Conservation (phyloP, 2,113 vertebrate genomes). For the Lagopus leucura region DNA sequence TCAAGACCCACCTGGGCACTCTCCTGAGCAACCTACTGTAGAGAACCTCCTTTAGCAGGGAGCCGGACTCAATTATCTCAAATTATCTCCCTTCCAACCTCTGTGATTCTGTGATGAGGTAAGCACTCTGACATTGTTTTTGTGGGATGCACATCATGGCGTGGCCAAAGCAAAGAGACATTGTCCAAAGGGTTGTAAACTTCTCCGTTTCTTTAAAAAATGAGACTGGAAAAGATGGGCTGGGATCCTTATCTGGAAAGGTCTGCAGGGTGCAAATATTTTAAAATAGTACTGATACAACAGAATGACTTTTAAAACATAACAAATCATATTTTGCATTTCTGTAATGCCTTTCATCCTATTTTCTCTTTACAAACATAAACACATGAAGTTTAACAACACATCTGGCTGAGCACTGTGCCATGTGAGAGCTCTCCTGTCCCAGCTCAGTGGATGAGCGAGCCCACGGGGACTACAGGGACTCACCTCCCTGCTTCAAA, state of each 20-base stretch:
- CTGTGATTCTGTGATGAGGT: neutral
- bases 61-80: too few relatives aligned
- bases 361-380: slow-evolving; percentile 44
- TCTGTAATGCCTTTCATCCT: slow-evolving; percentile 56
- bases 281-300: slow-evolving; percentile 36
- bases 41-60: too few relatives aligned
- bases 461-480: neutral
- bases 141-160: neutral
- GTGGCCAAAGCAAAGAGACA: neutral
- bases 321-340: slow-evolving; percentile 64
- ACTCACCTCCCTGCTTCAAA: fast-evolving
- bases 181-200: neutral
- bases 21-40: too few relatives aligned
- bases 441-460: neutral
- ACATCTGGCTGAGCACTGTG: slow-evolving; percentile 10
- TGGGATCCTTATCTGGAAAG: slow-evolving; percentile 31
- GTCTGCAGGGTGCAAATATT: slow-evolving; percentile 33
- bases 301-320: slow-evolving; percentile 41
- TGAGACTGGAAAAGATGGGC: neutral
- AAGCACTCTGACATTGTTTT: neutral
- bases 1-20: too few relatives aligned
- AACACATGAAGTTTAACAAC: slow-evolving; percentile 53
- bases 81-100: too few relatives aligned
- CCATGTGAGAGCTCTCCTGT: slow-evolving; percentile 24
- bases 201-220: neutral